These are phyloP conservation scores for Tortrix viridana DNA, from an alignment of 2,888 invertebrate species.

Conservation along the genomic window DNA sequence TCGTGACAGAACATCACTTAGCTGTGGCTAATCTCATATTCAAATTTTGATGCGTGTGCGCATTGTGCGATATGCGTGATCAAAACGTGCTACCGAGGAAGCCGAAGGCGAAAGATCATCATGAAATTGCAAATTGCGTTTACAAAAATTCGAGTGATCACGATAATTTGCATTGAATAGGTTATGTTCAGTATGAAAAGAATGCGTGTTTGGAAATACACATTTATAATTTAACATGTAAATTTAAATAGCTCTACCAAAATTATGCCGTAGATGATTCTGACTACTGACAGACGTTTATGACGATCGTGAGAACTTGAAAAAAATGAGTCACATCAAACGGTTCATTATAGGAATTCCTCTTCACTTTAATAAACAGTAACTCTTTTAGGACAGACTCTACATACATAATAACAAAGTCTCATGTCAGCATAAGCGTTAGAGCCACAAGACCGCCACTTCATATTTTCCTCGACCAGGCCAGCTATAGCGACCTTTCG, in stretches of 20 bases:
- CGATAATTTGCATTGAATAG: slow-evolving; percentile 7
- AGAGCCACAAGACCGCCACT: not conserved
- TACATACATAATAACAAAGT: too few relatives aligned
- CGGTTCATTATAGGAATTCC: not conserved
- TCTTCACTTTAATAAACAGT: not conserved
- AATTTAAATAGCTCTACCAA: not conserved
- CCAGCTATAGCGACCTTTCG: slow-evolving; percentile 47
- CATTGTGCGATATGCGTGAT: slow-evolving; percentile 15
- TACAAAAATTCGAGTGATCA: not conserved
- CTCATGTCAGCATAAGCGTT: not conserved
- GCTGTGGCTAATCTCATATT: too few relatives aligned
- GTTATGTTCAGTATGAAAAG: not conserved
- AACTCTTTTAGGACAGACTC: not conserved
- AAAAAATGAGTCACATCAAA: too few relatives aligned
- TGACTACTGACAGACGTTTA: too few relatives aligned
- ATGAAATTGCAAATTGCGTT: slow-evolving; percentile 2
- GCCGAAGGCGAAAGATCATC: slow-evolving; percentile 9
- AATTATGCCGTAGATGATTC: too few relatives aligned
- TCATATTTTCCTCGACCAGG: slow-evolving; percentile 11
- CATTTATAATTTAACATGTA: not conserved
- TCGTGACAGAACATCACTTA: too few relatives aligned
- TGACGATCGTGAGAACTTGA: too few relatives aligned
- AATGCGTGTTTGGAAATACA: slow-evolving; percentile 2
- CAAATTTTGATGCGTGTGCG: slow-evolving; percentile 1
- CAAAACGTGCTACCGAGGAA: slow-evolving; percentile 13